phyloP scores from a whole-genome alignment of 2,797 vertebrate species.

The Anas bahamensis region DNA sequence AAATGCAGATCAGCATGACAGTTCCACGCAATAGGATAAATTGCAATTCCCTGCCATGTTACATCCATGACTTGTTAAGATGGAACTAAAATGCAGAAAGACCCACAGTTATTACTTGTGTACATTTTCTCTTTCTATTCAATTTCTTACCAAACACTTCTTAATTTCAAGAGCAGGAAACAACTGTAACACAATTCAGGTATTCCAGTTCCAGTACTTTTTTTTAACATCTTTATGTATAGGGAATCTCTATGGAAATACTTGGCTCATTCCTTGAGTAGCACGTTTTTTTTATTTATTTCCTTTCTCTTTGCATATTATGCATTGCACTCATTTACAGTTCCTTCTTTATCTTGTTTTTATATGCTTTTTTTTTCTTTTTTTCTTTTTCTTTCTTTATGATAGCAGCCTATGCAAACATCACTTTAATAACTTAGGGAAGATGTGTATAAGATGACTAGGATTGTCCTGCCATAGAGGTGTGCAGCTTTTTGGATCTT shows the following conservation, averaged over 20 bases:
- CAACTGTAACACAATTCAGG: background rate
- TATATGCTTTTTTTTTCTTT: background rate
- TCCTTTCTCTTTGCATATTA: background rate
- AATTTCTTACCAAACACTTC: background rate
- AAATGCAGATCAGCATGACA: too few species aligned
- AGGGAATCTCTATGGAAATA: background rate
- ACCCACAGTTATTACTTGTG: background rate
- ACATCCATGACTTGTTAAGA: background rate
- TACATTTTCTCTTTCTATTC: background rate
- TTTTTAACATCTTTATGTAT: background rate
- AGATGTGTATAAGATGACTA: background rate
- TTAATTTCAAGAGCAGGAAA: background rate
- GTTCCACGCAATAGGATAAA: background rate
- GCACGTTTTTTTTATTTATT: background rate
- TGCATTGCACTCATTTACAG: background rate
- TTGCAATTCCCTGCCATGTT: background rate
- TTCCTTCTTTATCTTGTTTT: background rate
- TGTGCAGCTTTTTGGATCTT: background rate
- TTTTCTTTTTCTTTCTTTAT: background rate
- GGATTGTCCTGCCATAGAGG: background rate
- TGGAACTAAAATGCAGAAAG: background rate
- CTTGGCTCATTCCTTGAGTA: background rate
- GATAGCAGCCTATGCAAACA: background rate
- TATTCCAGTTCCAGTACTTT: background rate
- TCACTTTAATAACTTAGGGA: background rate